Percentiles rank a stretch among this genome's conserved stretches.
These are phyloP conservation scores for Rhabdornis inornatus DNA, from an alignment of 2,113 vertebrate species.

Conservation along the genomic window DNA sequence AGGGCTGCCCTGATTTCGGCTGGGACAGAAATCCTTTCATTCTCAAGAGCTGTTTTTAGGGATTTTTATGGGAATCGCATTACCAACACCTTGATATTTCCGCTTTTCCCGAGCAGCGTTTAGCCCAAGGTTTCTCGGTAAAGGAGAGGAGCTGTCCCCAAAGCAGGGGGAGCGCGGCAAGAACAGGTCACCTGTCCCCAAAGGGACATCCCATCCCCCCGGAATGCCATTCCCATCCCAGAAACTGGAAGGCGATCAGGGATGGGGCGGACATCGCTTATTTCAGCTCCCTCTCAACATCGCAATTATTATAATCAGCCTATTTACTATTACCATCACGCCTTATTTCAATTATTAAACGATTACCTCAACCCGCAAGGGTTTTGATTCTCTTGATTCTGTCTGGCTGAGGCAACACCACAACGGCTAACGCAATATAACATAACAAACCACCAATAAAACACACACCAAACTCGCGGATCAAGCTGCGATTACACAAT, in stretches of 20 bases:
- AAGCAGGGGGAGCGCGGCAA: neutral
- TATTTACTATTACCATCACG: rapidly evolving
- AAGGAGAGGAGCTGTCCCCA: neutral
- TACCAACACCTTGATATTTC: rapidly evolving
- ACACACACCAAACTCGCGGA: neutral
- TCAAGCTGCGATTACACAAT: rapidly evolving
- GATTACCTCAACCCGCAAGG: too few relatives aligned
- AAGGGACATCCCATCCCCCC: neutral
- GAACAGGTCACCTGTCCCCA: rapidly evolving
- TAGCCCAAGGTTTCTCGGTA: rapidly evolving
- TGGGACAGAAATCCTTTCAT: rapidly evolving
- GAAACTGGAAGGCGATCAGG: neutral
- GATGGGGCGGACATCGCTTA: neutral
- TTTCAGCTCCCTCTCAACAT: neutral
- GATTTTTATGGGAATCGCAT: neutral
- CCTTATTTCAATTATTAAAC: too few relatives aligned
- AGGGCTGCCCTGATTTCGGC: neutral
- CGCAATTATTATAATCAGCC: too few relatives aligned
- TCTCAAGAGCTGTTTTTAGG: rapidly evolving
- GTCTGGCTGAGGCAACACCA: neutral
- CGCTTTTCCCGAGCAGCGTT: neutral
- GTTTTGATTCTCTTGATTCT: neutral
- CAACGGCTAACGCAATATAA: rapidly evolving
- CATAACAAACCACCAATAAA: rapidly evolving
- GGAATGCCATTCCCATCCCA: rapidly evolving